Evolutionary conservation across 2,113 vertebrate genomes (phyloP).

Genomic region (Oenanthe oenanthe): DNA sequence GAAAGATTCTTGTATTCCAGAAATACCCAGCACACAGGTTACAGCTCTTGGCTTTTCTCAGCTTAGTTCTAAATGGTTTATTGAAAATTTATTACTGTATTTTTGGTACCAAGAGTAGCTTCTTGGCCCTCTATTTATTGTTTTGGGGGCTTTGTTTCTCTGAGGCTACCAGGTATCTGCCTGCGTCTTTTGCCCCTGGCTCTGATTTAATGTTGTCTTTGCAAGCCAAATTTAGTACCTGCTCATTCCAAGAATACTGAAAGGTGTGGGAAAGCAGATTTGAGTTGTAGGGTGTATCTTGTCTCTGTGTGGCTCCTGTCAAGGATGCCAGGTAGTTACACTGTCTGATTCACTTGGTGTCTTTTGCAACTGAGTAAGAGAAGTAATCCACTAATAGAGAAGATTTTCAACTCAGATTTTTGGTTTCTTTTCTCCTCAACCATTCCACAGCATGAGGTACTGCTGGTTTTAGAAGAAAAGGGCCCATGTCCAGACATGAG

Average conservation of each 20-base stretch:
- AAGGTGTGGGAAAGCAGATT: neutral
- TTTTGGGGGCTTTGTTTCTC: neutral
- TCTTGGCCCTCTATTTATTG: neutral
- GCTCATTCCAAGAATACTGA: neutral
- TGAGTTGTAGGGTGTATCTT: neutral
- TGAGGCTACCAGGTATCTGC: neutral
- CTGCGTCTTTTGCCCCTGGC: neutral
- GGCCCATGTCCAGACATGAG: neutral
- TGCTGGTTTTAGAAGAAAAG: neutral
- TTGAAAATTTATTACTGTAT: neutral
- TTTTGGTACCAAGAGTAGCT: neutral
- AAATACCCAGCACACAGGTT: neutral
- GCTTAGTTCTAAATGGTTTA: neutral
- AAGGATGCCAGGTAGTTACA: neutral
- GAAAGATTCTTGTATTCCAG: neutral
- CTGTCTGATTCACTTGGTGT: neutral
- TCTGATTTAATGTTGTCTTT: conserved; percentile 30
- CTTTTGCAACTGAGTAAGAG: neutral
- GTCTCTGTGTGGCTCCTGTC: neutral
- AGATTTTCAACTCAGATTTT: neutral
- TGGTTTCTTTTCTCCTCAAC: neutral
- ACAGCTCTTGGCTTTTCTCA: neutral
- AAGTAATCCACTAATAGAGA: neutral
- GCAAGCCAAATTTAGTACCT: conserved; percentile 24
- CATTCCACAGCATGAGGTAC: neutral